Base-by-base conservation (phyloP, 2,888 invertebrate species). In the Pharmacophagus antenor region DNA sequence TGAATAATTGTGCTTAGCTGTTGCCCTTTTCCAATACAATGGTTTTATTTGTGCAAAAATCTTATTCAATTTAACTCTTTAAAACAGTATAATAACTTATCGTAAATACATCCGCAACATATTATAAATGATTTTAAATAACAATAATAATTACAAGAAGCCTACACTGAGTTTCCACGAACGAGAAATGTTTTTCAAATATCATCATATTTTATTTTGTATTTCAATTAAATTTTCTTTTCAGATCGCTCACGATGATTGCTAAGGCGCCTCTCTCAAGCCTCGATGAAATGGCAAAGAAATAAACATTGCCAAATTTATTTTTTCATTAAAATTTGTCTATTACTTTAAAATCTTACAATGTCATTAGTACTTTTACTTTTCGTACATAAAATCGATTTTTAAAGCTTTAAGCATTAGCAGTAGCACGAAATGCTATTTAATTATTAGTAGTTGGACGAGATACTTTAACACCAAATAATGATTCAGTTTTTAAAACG, bases 241-340 rank as follows among this genome's bases (percentile, higher is more conserved):
- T 56, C 88, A 90, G 89, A 78, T 90, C 90, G 25, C 78, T 90
- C 25, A 83, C 88, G 41, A 86, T 84, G 84, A 74, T 89, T 50
- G 80, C 88, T 2, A 89, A 85, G 71, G 86, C 89, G 55, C 84
- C 88, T 62, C 82, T 81, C 61, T 80, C 85, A 62, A 86, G 86
- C 65, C 67, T 86, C 62, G 87, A 88, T 58, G 86, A 83, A 53
- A 60, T 71, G 56, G 63, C 71, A 56, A 88, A 84, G 73, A 86
- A 89, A 70, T 88, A 81, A 78, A 67, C 47, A 41, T 53, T 18
- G 20, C 42, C 8, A n/a, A n/a, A n/a, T 44, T 18, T 18, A 44
- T 18, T 2, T 37, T n/a, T n/a, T n/a, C 37, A 37, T 37, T 4
- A 15, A 44, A 27, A 7, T 31, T 41, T 56, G 22, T 7, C 21